These are phyloP conservation scores for Vidua macroura DNA, from an alignment of 2,113 vertebrate species.

Conservation along the genomic window DNA sequence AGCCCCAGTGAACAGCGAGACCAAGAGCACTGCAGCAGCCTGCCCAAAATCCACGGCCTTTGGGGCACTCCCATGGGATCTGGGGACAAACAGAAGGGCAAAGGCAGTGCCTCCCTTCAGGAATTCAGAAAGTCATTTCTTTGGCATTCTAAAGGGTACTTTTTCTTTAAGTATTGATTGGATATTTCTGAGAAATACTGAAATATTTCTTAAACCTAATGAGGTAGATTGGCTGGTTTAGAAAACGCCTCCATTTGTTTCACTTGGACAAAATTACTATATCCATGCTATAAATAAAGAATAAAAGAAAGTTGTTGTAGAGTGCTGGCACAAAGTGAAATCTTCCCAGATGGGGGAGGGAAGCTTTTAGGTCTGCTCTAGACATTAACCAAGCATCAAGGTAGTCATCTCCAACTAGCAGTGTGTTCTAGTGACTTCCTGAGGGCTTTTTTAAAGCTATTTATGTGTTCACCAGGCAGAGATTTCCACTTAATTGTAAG, in stretches of 20 bases:
- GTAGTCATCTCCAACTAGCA: conserved; percentile 30
- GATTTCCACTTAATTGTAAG: conserved; percentile 36
- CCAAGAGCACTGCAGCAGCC: background rate
- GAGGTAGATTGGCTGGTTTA: background rate
- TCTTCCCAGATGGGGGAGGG: conserved; percentile 38
- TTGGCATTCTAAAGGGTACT: background rate
- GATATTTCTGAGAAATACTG: background rate
- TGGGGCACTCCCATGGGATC: background rate
- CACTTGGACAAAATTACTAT: background rate
- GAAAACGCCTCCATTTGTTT: background rate
- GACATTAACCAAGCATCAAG: conserved; percentile 37
- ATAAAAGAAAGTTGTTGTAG: conserved; percentile 45
- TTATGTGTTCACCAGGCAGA: conserved; percentile 40
- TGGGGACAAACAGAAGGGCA: background rate
- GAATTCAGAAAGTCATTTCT: background rate
- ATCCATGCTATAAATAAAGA: conserved; percentile 10
- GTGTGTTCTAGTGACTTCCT: conserved; percentile 46
- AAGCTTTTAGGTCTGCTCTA: conserved; percentile 47
- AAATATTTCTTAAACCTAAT: background rate
- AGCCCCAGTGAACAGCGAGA: background rate
- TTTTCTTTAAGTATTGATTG: conserved; percentile 1
- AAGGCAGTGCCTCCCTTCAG: background rate
- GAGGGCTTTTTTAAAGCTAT: conserved; percentile 33
- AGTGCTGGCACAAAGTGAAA: conserved; percentile 25
- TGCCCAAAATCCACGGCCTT: background rate